phyloP scores from a whole-genome alignment of 1,140 invertebrate species.

The Ceratosolen fusciceps region DNA sequence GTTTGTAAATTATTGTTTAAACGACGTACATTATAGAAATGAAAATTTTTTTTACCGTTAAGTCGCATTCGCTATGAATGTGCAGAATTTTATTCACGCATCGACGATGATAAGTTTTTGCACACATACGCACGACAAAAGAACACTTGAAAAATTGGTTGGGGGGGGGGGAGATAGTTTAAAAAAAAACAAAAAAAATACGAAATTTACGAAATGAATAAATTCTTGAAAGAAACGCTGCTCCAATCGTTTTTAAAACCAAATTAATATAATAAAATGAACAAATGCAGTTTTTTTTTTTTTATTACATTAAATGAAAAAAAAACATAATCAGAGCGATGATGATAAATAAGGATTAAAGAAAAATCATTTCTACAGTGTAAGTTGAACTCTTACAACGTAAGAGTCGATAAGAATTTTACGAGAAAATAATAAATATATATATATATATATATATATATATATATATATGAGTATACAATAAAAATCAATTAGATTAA shows the following conservation, averaged over 20 bases:
- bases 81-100: constrained; percentile 46
- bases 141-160: constrained; percentile 5
- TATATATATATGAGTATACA: constrained; percentile 17
- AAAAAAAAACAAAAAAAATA: constrained; percentile 43
- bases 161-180: constrained; percentile 12
- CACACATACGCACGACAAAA: constrained; percentile 34
- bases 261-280: background rate
- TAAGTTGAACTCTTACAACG: no score
- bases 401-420: no score
- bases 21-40: constrained; percentile 45
- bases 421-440: no score
- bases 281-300: no score
- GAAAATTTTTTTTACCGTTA: constrained; percentile 29
- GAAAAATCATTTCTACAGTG: no score
- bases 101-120: constrained; percentile 25
- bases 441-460: no score
- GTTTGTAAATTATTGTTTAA: constrained; percentile 42
- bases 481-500: constrained; percentile 12
- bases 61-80: constrained; percentile 39
- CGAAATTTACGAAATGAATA: background rate
- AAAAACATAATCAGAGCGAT: no score
- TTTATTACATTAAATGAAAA: no score
- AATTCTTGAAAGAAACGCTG: constrained; percentile 11
- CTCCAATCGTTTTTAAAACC: no score
- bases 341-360: no score